Evolutionary conservation across 2,888 invertebrate genomes (phyloP), one percentile per base, ranked within the genome.

Genomic region (Noctua pronuba): DNA sequence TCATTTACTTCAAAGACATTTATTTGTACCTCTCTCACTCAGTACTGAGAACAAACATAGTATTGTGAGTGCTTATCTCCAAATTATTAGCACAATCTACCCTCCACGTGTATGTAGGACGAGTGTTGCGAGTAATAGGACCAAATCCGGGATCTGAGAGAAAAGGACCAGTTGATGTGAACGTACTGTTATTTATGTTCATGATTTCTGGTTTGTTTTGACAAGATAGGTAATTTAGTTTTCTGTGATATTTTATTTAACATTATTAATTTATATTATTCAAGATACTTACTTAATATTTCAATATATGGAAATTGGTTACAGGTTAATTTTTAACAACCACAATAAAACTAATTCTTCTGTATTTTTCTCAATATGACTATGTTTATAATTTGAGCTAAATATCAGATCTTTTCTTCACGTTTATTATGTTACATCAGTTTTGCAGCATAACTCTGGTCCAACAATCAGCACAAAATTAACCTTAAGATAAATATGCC

Each of bases 1-100:
- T 75, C 58, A 77, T 86, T 74, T 74, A 55, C 64, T 69, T 58
- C 38, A 21, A 49, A 86, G 73, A 67, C 77, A 65, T 73, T 38
- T 77, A 70, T 70, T 70, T 65, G 58, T 66, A 46, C 44, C 58
- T 64, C 46, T 38, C 60, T 69, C 55, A 13, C 55, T 55, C 55
- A 72, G 64, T 55, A 46, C 49, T 60, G 73, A 68, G 70, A 70
- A 77, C 67, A 73, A 73, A 77, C 67, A 70, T 21, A 28, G 67
- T 65, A 75, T 72, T 75, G 75, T 84, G 60, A 66, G 66, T 44
- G 80, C 76, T 76, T 85, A 87, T 85, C 86, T 87, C 64, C 55
- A 77, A 87, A 87, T 81, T 80, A 85, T 72, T 41, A 85, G 55
- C 46, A 64, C 77, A 67, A 78, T 85, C 82, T 74, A 75, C 78